Evolutionary conservation across 2,113 vertebrate genomes (phyloP).

Genomic region (Noctilio leporinus): DNA sequence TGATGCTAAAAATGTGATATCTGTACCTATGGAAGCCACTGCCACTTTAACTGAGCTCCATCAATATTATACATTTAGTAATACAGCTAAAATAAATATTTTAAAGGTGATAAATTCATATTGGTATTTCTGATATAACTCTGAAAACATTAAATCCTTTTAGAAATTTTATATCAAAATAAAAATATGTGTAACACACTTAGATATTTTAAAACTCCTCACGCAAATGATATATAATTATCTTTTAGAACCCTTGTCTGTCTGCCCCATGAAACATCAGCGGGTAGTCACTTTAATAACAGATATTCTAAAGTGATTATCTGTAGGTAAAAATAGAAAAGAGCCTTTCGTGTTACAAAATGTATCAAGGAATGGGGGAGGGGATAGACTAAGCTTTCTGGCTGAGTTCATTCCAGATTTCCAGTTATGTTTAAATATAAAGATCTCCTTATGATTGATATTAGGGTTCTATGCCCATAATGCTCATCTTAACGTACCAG

Average conservation of each 20-base stretch:
- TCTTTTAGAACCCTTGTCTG: background rate
- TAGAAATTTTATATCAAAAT: background rate
- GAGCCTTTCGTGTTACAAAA: background rate
- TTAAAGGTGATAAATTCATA: slow-evolving; percentile 5
- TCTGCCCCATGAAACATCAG: background rate
- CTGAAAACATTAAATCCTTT: background rate
- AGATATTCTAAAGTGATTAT: background rate
- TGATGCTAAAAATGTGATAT: background rate
- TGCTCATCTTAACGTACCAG: background rate
- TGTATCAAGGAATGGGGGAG: background rate
- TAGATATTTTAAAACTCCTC: background rate
- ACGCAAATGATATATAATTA: background rate
- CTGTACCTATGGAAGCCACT: background rate
- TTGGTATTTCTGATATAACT: background rate
- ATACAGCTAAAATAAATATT: background rate
- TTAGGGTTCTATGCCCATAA: background rate
- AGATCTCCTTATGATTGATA: background rate
- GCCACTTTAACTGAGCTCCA: background rate
- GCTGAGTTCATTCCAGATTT: background rate
- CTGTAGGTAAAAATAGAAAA: background rate
- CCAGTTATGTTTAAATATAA: background rate
- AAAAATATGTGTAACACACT: background rate
- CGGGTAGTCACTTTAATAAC: background rate
- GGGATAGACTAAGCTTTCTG: background rate
- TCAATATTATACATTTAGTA: background rate